Conservation (phyloP, 2,113 vertebrate species). For the Hucho hucho region DNA sequence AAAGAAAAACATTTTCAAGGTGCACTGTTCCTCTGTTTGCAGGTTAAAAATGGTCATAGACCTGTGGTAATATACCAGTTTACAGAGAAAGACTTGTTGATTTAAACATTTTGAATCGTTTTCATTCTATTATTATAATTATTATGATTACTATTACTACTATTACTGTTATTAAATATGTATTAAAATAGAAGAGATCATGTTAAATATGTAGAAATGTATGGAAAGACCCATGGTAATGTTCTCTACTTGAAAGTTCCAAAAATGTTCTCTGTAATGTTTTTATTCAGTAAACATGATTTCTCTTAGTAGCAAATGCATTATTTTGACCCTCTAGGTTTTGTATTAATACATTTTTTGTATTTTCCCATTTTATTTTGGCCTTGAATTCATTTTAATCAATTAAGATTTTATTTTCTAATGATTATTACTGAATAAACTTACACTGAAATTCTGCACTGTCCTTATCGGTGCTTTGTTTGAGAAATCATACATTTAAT, state of each 20-base stretch:
- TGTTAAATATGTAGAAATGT: constrained; percentile 77
- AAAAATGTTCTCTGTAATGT: constrained; percentile 71
- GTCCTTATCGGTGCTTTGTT: neutral
- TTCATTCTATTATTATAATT: constrained; percentile 66
- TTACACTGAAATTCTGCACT: constrained; percentile 61
- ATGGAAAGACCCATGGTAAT: constrained; percentile 69
- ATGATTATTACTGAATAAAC: constrained; percentile 75
- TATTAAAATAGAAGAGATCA: constrained; percentile 71
- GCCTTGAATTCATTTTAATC: constrained; percentile 69
- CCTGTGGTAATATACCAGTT: constrained; percentile 62
- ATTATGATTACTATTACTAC: constrained; percentile 63
- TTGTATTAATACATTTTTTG: constrained; percentile 74
- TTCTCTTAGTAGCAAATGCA: constrained; percentile 76
- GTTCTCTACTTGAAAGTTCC: constrained; percentile 78
- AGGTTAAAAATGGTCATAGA: constrained; percentile 47
- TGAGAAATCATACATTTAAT: neutral
- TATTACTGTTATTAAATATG: constrained; percentile 73
- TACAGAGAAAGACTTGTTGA: constrained; percentile 71
- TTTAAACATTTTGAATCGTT: constrained; percentile 68
- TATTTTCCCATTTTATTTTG: constrained; percentile 72
- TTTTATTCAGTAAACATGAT: constrained; percentile 71
- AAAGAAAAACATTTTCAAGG: constrained; percentile 60
- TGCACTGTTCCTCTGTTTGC: constrained; percentile 67
- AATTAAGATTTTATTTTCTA: constrained; percentile 76
- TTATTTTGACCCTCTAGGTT: constrained; percentile 72